Conservation (phyloP, 2,888 invertebrate genomes). For the Microctonus brassicae region DNA sequence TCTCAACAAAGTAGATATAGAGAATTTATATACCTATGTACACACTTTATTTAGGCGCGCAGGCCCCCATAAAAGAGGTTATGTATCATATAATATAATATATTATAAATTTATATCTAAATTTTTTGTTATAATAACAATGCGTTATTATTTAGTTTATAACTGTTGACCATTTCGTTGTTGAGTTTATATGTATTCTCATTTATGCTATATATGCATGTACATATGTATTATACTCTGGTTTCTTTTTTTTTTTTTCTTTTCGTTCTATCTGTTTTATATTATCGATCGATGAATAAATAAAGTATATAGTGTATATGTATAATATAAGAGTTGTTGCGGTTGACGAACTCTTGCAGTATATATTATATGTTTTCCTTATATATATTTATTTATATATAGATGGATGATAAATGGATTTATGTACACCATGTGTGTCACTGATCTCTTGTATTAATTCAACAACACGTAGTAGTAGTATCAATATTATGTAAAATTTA, state of each 20-base stretch:
- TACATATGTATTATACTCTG: not conserved
- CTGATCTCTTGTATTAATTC: constrained; percentile 11
- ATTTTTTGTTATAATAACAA: no score
- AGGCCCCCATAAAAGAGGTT: not conserved
- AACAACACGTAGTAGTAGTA: not conserved
- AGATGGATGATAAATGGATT: no score
- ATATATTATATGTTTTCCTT: not conserved
- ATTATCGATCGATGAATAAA: constrained; percentile 20
- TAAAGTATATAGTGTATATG: not conserved
- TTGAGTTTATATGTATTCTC: no score
- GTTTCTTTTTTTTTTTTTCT: no score
- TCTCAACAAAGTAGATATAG: not conserved
- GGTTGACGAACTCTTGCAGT: constrained; percentile 26
- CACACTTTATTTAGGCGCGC: not conserved
- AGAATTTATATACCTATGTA: not conserved
- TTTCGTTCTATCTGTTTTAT: not conserved
- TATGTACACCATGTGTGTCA: not conserved
- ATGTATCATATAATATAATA: not conserved
- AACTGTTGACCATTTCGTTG: no score
- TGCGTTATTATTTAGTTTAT: no score
- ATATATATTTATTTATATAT: constrained; percentile 1
- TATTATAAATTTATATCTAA: no score
- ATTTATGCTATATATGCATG: no score
- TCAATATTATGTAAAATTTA: constrained; percentile 1
- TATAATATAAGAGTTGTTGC: no score